Conservation (phyloP, 2,888 invertebrate species). For the Physocephala rufipes region DNA sequence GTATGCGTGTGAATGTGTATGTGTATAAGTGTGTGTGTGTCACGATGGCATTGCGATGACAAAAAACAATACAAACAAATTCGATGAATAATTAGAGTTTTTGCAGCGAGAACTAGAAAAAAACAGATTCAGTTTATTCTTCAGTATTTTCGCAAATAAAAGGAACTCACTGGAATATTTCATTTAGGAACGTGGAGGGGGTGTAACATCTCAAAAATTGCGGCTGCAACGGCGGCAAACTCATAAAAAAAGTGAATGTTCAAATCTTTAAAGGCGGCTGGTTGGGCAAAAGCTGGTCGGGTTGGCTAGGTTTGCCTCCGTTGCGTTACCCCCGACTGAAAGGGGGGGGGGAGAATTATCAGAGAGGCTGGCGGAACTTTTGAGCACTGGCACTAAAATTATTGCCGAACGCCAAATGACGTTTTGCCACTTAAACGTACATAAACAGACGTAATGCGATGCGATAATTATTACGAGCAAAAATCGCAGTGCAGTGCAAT, state of each 20-base stretch:
- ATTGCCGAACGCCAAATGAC: conserved; percentile 16
- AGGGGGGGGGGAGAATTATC: not conserved
- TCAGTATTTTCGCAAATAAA: too few relatives aligned
- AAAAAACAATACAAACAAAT: too few relatives aligned
- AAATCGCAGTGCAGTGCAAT: conserved; percentile 6
- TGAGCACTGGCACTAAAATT: not conserved
- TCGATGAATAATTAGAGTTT: too few relatives aligned
- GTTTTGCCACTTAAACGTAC: conserved; percentile 27
- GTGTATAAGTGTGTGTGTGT: too few relatives aligned
- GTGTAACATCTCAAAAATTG: too few relatives aligned
- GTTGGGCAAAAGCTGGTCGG: not conserved
- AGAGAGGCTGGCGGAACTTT: not conserved
- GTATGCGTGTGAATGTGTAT: too few relatives aligned
- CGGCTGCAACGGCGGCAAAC: not conserved
- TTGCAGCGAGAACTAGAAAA: too few relatives aligned
- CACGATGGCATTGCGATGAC: too few relatives aligned
- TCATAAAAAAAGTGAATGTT: conserved; percentile 28
- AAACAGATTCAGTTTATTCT: too few relatives aligned
- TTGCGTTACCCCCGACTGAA: too few relatives aligned
- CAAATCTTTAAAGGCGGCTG: not conserved
- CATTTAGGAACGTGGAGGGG: not conserved
- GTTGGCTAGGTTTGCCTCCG: not conserved
- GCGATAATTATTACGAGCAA: conserved; percentile 31
- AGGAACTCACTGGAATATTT: not conserved
- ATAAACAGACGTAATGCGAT: conserved; percentile 28